Conservation (phyloP, 2,113 vertebrate genomes). For the Plecotus auritus region DNA sequence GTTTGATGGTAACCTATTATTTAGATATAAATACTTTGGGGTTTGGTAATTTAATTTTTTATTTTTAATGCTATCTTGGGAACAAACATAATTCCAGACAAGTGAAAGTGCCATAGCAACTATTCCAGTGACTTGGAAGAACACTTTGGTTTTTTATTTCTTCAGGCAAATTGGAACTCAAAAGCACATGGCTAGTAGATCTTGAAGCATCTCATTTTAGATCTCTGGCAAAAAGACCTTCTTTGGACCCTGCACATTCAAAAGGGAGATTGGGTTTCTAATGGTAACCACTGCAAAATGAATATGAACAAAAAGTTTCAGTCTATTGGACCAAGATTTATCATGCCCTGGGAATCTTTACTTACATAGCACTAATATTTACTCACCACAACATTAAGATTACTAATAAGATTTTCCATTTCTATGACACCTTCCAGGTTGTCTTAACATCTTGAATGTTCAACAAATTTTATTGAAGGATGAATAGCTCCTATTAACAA, state of each 20-base stretch:
- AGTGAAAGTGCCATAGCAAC: background rate
- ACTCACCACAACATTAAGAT: background rate
- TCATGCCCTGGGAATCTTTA: background rate
- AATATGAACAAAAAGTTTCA: background rate
- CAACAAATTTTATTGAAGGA: background rate
- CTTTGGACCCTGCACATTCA: background rate
- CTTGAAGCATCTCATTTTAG: background rate
- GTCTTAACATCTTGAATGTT: background rate
- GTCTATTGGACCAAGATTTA: background rate
- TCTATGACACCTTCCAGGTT: background rate
- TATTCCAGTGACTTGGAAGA: background rate
- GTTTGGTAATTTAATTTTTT: background rate
- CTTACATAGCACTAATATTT: background rate
- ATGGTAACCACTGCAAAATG: background rate
- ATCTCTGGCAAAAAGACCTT: background rate
- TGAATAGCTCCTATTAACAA: background rate
- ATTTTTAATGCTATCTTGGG: background rate
- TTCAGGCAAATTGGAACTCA: background rate
- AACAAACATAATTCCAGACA: slow-evolving; percentile 31
- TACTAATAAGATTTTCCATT: background rate
- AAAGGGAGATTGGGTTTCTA: background rate
- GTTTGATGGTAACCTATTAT: background rate
- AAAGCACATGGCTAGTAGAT: background rate
- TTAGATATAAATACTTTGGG: background rate
- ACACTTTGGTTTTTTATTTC: background rate